Percentiles rank a stretch among this genome's conserved stretches.
Evolutionary conservation across 2,113 vertebrate species (phyloP).

Genomic region (Aegotheles bennettii): DNA sequence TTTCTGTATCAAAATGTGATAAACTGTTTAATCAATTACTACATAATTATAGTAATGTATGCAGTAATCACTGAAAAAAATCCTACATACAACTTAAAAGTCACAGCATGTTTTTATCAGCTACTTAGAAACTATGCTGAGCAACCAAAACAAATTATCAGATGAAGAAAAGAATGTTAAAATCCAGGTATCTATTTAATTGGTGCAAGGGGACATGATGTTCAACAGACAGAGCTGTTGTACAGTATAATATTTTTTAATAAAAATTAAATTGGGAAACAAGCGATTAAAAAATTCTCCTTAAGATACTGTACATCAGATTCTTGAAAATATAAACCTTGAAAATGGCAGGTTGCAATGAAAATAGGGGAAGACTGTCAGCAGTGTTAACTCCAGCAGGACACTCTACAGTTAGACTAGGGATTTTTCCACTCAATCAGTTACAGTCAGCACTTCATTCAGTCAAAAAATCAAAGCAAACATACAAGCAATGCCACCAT

Average conservation of each 20-base stretch:
- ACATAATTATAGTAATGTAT: background rate
- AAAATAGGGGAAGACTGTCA: background rate
- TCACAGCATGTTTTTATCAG: background rate
- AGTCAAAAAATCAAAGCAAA: background rate
- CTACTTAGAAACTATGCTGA: background rate
- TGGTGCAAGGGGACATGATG: background rate
- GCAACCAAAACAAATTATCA: background rate
- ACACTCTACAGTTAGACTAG: background rate
- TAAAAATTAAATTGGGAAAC: background rate
- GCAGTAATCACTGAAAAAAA: background rate
- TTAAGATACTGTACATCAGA: background rate
- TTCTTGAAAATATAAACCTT: background rate
- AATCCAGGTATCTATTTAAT: background rate
- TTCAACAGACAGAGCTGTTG: background rate
- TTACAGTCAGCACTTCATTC: background rate
- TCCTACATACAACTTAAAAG: background rate
- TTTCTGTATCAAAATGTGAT: background rate
- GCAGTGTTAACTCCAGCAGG: background rate
- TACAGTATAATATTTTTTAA: background rate
- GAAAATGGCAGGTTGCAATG: background rate
- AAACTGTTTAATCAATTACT: background rate
- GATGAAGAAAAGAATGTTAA: background rate
- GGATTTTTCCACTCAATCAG: background rate
- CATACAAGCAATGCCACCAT: background rate
- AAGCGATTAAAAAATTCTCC: background rate